phyloP scores from a whole-genome alignment of 2,888 invertebrate genomes.

The Cerastis leucographa region DNA sequence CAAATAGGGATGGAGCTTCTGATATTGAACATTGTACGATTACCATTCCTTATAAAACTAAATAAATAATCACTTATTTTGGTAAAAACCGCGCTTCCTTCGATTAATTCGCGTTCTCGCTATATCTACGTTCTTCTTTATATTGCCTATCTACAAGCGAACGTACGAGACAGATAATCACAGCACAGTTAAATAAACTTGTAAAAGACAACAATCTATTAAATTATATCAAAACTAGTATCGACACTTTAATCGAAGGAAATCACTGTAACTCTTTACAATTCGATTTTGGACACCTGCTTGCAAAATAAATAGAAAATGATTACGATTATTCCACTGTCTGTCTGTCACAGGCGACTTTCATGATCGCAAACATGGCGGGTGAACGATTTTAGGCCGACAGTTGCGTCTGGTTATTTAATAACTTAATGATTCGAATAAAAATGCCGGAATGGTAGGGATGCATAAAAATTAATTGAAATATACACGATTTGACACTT shows the following conservation, averaged over 20 bases:
- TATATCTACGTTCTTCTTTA: conserved; percentile 42
- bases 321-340: neutral
- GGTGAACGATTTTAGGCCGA: neutral
- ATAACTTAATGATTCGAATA: neutral
- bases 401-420: neutral
- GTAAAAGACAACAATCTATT: conserved; percentile 40
- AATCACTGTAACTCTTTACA: conserved; percentile 62
- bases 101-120: conserved; percentile 62
- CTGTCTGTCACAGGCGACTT: neutral
- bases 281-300: conserved; percentile 72
- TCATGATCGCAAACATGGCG: conserved; percentile 1
- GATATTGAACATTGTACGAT: conserved; percentile 65
- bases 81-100: conserved; percentile 69
- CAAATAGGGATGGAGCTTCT: conserved; percentile 51
- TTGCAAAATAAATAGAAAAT: conserved; percentile 33
- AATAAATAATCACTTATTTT: conserved; percentile 80
- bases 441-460: conserved; percentile 11
- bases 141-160: conserved; percentile 42
- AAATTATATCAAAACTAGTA: conserved; percentile 51
- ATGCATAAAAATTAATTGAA: conserved; percentile 36
- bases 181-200: conserved; percentile 60
- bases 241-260: conserved; percentile 54
- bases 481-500: conserved; percentile 54
- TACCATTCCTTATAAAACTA: conserved; percentile 76
- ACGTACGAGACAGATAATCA: conserved; percentile 51